Percentiles rank a stretch among this genome's conserved stretches.
These are phyloP conservation scores for Sarotherodon lohbergeri DNA, from an alignment of 2,113 vertebrate species.

Conservation along the genomic window DNA sequence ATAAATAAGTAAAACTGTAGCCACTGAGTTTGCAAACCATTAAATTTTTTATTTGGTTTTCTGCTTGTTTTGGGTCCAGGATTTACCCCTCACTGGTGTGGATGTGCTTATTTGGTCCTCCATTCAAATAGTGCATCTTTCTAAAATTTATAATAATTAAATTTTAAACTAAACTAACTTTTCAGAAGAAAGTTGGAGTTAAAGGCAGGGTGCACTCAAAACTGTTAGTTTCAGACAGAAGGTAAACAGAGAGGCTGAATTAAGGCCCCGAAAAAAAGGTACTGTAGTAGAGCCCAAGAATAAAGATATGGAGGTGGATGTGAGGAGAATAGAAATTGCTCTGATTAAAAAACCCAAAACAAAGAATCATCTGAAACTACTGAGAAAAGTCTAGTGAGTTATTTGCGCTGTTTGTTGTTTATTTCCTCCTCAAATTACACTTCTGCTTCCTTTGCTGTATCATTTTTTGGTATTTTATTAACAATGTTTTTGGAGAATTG, in stretches of 20 bases:
- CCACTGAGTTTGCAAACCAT: not conserved
- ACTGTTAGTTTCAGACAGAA: rapidly evolving
- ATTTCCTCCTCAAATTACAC: not conserved
- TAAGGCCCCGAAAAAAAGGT: not conserved
- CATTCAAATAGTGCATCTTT: not conserved
- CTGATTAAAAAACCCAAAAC: not conserved
- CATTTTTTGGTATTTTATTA: not conserved
- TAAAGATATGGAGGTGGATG: not conserved
- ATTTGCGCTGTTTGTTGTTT: not conserved
- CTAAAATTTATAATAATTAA: not conserved
- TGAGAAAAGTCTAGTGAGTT: not conserved
- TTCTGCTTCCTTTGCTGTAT: rapidly evolving
- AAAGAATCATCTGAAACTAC: not conserved
- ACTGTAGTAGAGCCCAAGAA: not conserved
- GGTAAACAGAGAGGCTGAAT: not conserved
- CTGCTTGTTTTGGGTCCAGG: rapidly evolving
- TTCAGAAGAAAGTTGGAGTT: not conserved
- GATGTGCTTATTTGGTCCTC: not conserved
- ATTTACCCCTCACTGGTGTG: not conserved
- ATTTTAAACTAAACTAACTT: not conserved
- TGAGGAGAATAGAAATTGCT: rapidly evolving
- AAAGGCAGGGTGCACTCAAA: not conserved
- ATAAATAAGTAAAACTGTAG: not conserved
- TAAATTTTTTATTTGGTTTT: not conserved
- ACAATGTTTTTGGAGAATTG: rapidly evolving